Conservation (phyloP, 2,113 vertebrate species). For the Mobula birostris region DNA sequence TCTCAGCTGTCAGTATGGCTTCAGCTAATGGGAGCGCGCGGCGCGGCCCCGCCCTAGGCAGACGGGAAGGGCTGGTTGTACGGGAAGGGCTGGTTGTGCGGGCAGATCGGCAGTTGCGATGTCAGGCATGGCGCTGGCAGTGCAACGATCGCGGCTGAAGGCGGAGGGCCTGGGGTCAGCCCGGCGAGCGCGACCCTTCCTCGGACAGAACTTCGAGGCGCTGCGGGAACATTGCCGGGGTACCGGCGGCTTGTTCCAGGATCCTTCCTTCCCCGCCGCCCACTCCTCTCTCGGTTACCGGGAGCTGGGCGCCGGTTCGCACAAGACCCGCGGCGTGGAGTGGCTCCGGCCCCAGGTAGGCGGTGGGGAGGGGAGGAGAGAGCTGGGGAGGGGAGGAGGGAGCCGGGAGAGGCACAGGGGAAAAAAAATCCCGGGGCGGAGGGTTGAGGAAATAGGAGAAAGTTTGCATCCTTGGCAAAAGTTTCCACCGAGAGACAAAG, state of each 20-base stretch:
- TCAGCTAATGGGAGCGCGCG: no score
- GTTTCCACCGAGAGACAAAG: no score
- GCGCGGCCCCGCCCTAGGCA: no score
- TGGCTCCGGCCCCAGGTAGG: background rate
- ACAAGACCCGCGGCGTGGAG: background rate
- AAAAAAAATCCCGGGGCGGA: no score
- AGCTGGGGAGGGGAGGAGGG: no score
- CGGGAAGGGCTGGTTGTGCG: no score
- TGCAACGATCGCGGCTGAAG: background rate
- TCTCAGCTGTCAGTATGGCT: no score
- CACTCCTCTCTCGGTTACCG: background rate
- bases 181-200: background rate
- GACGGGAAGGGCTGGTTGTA: no score
- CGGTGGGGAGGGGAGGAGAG: no score
- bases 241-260: background rate
- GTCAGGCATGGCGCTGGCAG: background rate
- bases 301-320: background rate
- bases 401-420: no score
- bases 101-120: background rate
- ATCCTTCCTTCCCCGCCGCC: background rate
- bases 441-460: no score
- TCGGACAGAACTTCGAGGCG: background rate
- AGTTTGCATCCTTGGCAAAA: no score
- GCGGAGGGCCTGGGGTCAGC: background rate
- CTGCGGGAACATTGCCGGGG: background rate